A percentile compares a stretch with the other conserved stretches of the same genome.
Conservation (phyloP, 1,140 invertebrate genomes). For the Myzus persicae region DNA sequence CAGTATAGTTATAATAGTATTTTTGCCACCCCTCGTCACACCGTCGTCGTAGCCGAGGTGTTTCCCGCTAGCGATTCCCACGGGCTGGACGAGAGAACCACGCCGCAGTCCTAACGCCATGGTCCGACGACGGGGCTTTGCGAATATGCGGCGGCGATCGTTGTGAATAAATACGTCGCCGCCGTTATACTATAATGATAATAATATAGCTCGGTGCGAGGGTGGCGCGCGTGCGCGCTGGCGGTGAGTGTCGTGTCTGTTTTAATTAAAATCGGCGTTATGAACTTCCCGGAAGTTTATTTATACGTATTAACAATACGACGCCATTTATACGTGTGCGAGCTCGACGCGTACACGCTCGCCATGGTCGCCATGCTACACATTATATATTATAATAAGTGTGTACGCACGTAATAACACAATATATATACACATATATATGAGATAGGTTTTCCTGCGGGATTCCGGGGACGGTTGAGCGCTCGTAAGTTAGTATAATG, state of each 20-base stretch:
- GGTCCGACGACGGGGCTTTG: neutral
- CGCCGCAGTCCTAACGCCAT: neutral
- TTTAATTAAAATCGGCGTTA: conserved; percentile 47
- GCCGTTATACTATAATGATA: neutral
- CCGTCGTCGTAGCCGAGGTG: no score
- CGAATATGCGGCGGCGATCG: neutral
- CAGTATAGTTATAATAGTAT: neutral
- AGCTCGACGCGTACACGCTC: neutral
- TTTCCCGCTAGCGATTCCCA: neutral
- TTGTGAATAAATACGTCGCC: neutral
- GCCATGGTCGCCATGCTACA: neutral
- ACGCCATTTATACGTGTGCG: neutral
- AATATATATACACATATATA: neutral
- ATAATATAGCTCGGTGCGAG: neutral
- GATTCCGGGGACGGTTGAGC: neutral
- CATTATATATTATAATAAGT: neutral
- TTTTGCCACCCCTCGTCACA: neutral
- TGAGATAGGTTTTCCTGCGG: neutral
- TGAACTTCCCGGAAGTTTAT: conserved; percentile 3
- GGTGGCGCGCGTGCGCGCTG: neutral
- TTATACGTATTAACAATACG: conserved; percentile 5
- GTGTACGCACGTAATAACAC: neutral
- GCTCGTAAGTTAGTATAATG: neutral
- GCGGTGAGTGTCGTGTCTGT: neutral
- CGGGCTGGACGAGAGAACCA: neutral